A percentile compares a stretch with the other conserved stretches of the same genome.
Evolutionary conservation across 2,113 vertebrate species (phyloP).

Genomic region (Talpa occidentalis): DNA sequence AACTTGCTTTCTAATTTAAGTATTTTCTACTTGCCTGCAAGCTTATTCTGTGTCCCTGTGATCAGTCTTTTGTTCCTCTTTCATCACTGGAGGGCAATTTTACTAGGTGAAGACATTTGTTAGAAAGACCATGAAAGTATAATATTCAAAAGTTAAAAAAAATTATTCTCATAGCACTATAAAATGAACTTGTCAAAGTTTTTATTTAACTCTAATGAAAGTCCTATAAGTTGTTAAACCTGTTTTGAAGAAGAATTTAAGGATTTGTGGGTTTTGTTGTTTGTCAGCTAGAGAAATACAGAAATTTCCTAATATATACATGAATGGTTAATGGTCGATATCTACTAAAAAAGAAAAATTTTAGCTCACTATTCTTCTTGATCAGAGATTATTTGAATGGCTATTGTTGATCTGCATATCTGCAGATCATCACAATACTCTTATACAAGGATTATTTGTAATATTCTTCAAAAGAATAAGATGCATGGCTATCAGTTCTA

Average conservation of each 20-base stretch:
- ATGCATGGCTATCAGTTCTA: neutral
- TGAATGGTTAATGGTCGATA: neutral
- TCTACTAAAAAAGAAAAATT: neutral
- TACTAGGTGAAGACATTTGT: constrained; percentile 23
- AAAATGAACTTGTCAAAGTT: constrained; percentile 1
- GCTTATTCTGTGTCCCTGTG: constrained; percentile 17
- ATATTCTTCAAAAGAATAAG: neutral
- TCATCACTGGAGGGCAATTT: constrained; percentile 39
- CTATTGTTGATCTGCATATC: neutral
- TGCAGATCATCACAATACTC: neutral
- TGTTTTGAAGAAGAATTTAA: constrained; percentile 28
- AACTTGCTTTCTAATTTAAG: constrained; percentile 21
- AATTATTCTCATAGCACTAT: neutral
- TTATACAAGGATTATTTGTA: neutral
- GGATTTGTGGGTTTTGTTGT: neutral
- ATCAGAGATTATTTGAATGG: neutral
- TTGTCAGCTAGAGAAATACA: neutral
- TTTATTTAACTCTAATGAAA: constrained; percentile 21
- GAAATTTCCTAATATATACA: neutral
- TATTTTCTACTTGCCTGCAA: constrained; percentile 18
- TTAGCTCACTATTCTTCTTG: neutral
- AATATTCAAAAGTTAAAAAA: constrained; percentile 59
- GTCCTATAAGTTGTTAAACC: neutral
- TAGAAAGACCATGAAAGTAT: neutral
- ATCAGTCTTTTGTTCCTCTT: constrained; percentile 43